Conservation (phyloP, 2,797 vertebrate genomes). For the Podarcis siculus region DNA sequence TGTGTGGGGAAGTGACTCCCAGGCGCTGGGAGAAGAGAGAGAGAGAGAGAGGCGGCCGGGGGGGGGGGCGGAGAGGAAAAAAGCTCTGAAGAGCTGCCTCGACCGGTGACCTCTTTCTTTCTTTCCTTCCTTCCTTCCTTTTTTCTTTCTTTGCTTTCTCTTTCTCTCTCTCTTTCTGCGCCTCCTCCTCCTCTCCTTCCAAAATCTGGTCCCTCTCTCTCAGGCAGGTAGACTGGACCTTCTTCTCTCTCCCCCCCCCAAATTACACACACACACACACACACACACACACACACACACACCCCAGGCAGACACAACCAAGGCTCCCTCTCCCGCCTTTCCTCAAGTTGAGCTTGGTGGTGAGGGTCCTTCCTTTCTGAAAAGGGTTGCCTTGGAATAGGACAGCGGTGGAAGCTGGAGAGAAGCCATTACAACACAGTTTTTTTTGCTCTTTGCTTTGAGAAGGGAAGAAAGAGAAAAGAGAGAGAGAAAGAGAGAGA, state of each 20-base stretch:
- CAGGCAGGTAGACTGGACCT: conserved; percentile 64
- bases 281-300: background rate
- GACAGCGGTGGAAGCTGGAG: conserved; percentile 81
- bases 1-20: conserved; percentile 71
- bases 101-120: conserved; percentile 82
- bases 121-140: conserved; percentile 33
- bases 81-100: conserved; percentile 65
- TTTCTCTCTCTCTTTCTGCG: conserved; percentile 58
- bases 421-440: conserved; percentile 92
- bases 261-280: background rate
- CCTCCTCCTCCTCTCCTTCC: conserved; percentile 62
- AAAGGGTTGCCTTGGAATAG: conserved; percentile 78
- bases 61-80: conserved; percentile 63
- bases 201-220: conserved; percentile 71
- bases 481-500: conserved; percentile 58
- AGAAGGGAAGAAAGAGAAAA: conserved; percentile 62
- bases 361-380: conserved; percentile 68
- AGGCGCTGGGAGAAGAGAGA: conserved; percentile 24
- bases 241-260: conserved; percentile 29
- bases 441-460: conserved; percentile 77
- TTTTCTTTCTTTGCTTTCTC: conserved; percentile 26
- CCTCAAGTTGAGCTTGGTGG: conserved; percentile 77
- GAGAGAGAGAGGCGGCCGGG: conserved; percentile 15
- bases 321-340: conserved; percentile 33
- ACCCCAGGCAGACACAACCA: background rate